Evolutionary conservation across 2,888 invertebrate genomes (phyloP), one percentile per base, ranked within the genome.

Genomic region (Prionchulus punctatus): DNA sequence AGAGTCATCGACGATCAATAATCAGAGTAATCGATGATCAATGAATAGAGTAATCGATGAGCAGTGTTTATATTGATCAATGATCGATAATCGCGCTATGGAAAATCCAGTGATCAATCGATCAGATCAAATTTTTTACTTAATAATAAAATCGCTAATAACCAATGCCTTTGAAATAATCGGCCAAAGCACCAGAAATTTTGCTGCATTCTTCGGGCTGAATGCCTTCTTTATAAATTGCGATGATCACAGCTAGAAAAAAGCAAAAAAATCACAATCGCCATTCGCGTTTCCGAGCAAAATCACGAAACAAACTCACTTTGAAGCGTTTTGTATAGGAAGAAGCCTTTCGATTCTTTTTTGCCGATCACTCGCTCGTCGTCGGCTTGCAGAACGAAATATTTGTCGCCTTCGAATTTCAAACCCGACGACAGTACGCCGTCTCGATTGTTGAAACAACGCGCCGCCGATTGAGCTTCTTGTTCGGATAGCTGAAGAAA

Each of bases 171-270:
- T 64, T 67, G 61, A 70, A 67, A 57, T 70, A 70, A 59, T 70
- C 70, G 21, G 70, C 68, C 23, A 70, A 60, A 4, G 65, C 62
- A 49, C 70, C 70, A 21, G 67, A 62, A 1, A 63, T 62, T 58
- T 66, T 67, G 57, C 65, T 65, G 60, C 70, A 69, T 55, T 61
- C 62, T 59, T 70, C 70, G 2, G 70, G 70, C 53, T 68, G 70
- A 7, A 70, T 62, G 36, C 69, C 69, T 45, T 62, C 64, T 48
- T 67, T 66, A 59, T 70, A 70, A 48, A 70, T 59, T 1, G 66
- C 62, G 28, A 70, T 62, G 47, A 70, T 67, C 50, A 67, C 63
- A 27, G 70, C 69, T 70, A 58, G 43, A 66, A 60, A 27, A 26
- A 7, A 21, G 7, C 2, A 26, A 21, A 50, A 21, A 30, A 7